These are phyloP conservation scores for Petaurus breviceps DNA, from an alignment of 2,113 vertebrate genomes.

Conservation along the genomic window DNA sequence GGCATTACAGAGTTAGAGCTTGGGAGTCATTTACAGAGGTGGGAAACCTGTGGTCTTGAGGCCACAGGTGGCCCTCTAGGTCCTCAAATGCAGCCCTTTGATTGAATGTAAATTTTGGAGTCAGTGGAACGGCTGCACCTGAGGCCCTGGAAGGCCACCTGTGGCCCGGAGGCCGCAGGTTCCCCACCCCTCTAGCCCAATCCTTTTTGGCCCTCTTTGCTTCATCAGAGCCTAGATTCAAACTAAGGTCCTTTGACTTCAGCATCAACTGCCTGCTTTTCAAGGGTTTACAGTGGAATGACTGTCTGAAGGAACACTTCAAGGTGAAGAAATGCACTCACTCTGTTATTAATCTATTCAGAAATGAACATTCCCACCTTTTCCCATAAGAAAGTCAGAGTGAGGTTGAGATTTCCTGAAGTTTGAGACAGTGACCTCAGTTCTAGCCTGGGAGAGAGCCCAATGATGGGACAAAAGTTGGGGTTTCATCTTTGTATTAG, in stretches of 20 bases:
- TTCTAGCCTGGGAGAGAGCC: too few species aligned
- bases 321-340: background rate
- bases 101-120: too few species aligned
- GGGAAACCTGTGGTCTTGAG: too few species aligned
- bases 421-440: too few species aligned
- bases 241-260: background rate
- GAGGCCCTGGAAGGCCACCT: too few species aligned
- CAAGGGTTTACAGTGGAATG: fast-evolving
- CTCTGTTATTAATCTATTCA: background rate
- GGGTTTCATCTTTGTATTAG: too few species aligned
- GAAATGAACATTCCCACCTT: background rate
- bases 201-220: background rate
- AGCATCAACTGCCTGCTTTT: background rate
- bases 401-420: too few species aligned
- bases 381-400: background rate
- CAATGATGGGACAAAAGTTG: background rate
- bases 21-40: background rate
- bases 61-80: too few species aligned
- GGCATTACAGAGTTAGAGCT: background rate
- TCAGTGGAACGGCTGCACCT: too few species aligned
- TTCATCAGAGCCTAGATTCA: background rate
- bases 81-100: too few species aligned
- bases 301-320: background rate
- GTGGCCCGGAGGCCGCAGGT: too few species aligned
- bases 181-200: background rate